Evolutionary conservation across 2,113 vertebrate genomes (phyloP).

Genomic region (Entelurus aequoreus): DNA sequence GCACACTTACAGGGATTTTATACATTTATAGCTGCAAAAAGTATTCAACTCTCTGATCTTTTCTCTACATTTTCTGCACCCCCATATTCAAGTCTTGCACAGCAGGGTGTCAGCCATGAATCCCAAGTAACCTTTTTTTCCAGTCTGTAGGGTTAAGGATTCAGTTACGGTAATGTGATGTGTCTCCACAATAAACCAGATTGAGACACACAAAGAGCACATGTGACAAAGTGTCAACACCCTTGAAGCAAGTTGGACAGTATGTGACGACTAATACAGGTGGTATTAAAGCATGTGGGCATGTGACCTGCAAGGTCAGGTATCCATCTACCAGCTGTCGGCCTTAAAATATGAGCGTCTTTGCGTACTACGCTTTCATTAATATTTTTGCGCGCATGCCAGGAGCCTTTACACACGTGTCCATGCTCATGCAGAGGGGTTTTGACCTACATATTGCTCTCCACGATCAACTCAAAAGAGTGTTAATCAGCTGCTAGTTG

Average conservation of each 20-base stretch:
- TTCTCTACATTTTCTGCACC: constrained; percentile 21
- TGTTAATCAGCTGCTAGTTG: constrained; percentile 51
- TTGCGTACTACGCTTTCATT: neutral
- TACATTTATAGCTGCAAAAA: constrained; percentile 4
- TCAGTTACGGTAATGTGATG: constrained; percentile 15
- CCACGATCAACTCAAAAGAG: constrained; percentile 40
- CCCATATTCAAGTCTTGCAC: constrained; percentile 17
- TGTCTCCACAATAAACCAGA: constrained; percentile 6
- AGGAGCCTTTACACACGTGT: constrained; percentile 18
- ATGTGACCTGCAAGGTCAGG: constrained; percentile 56
- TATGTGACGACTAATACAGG: constrained; percentile 1
- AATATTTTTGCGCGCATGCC: constrained; percentile 4
- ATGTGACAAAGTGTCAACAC: constrained; percentile 22
- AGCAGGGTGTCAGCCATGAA: no score
- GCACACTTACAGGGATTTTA: constrained; percentile 52
- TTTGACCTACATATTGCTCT: constrained; percentile 63
- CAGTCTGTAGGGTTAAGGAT: constrained; percentile 17
- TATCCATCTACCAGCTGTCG: constrained; percentile 60
- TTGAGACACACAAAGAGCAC: neutral
- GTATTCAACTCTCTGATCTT: constrained; percentile 29
- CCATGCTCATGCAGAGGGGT: constrained; percentile 11
- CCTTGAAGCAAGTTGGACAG: constrained; percentile 21
- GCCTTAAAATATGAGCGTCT: constrained; percentile 24
- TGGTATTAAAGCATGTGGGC: constrained; percentile 30
- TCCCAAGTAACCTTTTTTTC: constrained; percentile 13